Percentiles rank a stretch among this genome's conserved stretches.
phyloP scores from a whole-genome alignment of 1,140 invertebrate species.

The Portunus trituberculatus region DNA sequence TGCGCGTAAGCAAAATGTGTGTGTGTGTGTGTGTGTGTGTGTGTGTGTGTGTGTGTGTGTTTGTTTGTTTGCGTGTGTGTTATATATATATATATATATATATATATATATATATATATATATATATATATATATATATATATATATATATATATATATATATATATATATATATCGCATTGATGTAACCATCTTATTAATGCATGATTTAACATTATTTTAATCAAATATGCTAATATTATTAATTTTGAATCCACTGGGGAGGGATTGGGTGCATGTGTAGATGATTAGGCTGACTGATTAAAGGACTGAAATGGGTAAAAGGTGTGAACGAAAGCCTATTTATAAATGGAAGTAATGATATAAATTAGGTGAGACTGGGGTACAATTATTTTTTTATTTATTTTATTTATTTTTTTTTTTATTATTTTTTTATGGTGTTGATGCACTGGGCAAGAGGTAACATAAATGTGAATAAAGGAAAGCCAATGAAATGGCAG shows the following conservation, averaged over 20 bases:
- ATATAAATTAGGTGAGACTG: neutral
- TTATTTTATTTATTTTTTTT: neutral
- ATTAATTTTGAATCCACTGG: neutral
- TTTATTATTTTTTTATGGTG: neutral
- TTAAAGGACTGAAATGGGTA: neutral
- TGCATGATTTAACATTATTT: neutral
- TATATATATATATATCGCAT: neutral
- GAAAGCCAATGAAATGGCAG: neutral
- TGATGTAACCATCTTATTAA: neutral
- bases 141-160: conserved; percentile 26
- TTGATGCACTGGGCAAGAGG: neutral
- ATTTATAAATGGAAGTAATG: neutral
- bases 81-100: too few species aligned
- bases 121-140: too few species aligned
- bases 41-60: too few species aligned
- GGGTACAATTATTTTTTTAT: neutral
- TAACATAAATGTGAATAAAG: neutral
- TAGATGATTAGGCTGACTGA: neutral
- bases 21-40: too few species aligned
- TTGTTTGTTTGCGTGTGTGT: too few species aligned
- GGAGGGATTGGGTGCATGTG: neutral
- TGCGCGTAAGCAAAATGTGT: neutral
- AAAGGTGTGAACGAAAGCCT: neutral
- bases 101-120: too few species aligned
- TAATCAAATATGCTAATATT: neutral